A percentile compares a stretch with the other conserved stretches of the same genome.
Conservation (phyloP, 2,888 invertebrate genomes). For the Cloeon dipterum region DNA sequence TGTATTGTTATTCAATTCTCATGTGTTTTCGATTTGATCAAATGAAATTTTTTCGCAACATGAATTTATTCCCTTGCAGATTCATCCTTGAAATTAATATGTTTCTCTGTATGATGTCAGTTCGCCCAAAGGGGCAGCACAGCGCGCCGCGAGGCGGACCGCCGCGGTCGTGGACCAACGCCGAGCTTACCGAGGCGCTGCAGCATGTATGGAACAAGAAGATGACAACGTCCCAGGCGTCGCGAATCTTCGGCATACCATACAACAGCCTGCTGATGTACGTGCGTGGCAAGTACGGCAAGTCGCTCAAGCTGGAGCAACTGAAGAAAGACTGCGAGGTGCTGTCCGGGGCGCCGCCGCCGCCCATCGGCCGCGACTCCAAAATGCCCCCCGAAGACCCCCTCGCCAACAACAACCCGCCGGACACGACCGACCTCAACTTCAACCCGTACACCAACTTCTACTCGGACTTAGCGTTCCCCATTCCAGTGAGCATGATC, state of each 20-base stretch:
- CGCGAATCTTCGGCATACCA: conserved; percentile 76
- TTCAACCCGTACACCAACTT: conserved; percentile 63
- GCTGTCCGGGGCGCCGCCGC: conserved; percentile 23
- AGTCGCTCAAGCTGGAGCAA: conserved; percentile 70
- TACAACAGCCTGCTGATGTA: conserved; percentile 83
- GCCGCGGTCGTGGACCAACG: conserved; percentile 80
- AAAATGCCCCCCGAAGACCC: background rate
- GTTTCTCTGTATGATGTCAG: no score
- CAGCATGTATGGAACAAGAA: conserved; percentile 91
- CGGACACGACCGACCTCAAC: background rate
- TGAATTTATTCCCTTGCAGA: no score
- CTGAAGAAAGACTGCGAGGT: conserved; percentile 72
- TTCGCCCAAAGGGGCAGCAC: conserved; percentile 77
- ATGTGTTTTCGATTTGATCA: no score
- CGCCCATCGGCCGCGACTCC: background rate
- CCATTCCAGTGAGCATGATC: conserved; percentile 64
- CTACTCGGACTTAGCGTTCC: conserved; percentile 66
- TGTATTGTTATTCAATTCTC: no score
- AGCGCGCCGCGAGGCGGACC: conserved; percentile 78
- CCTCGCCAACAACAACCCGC: no score
- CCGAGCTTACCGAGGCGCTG: conserved; percentile 69
- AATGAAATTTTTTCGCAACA: background rate
- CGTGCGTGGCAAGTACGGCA: conserved; percentile 81
- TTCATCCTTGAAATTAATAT: no score
- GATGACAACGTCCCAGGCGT: conserved; percentile 83